phyloP scores from a whole-genome alignment of 1,140 invertebrate species.

The Aporrectodea caliginosa region DNA sequence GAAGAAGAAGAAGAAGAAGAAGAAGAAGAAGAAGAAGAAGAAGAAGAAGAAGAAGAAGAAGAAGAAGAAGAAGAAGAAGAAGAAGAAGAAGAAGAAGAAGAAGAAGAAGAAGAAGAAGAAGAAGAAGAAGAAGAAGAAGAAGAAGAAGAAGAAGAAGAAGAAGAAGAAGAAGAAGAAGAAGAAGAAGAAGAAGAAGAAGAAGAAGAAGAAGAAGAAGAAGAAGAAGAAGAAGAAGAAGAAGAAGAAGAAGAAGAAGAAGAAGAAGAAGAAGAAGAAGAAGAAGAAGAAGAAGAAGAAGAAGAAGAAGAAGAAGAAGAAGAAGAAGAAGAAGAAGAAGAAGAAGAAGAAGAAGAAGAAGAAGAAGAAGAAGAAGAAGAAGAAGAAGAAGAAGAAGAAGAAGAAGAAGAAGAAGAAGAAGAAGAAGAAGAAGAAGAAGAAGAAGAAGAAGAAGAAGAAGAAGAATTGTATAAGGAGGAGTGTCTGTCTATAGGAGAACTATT shows the following conservation, averaged over 20 bases:
- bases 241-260: conserved; percentile 5
- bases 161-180: neutral
- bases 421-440: too few relatives aligned
- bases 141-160: conserved; percentile 5
- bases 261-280: conserved; percentile 1
- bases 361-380: conserved; percentile 22
- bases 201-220: conserved; percentile 4
- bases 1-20: conserved; percentile 19
- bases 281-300: conserved; percentile 1
- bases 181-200: neutral
- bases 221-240: neutral
- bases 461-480: too few relatives aligned
- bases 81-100: neutral
- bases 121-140: conserved; percentile 3
- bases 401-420: conserved; percentile 8
- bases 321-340: neutral
- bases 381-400: conserved; percentile 20
- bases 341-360: conserved; percentile 15
- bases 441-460: too few relatives aligned
- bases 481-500: too few relatives aligned
- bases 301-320: neutral
- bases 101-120: conserved; percentile 1
- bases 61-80: conserved; percentile 6
- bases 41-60: neutral
- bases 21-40: conserved; percentile 6